These are phyloP conservation scores for Formica selysi DNA, from an alignment of 1,140 invertebrate genomes.

Conservation along the genomic window DNA sequence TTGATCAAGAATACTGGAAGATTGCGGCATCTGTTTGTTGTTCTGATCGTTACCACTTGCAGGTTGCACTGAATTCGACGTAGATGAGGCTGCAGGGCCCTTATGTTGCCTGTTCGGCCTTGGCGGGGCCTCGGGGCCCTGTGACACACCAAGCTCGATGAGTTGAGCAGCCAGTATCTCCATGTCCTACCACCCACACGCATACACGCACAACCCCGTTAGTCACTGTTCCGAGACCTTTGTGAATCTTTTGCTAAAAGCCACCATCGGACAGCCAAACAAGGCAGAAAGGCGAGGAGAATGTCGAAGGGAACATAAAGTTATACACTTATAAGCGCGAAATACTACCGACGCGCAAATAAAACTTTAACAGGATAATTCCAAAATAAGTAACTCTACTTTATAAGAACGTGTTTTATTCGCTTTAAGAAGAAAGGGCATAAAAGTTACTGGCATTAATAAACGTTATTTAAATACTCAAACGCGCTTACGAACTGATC, in stretches of 20 bases:
- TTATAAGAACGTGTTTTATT: constrained; percentile 4
- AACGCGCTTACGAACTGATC: neutral
- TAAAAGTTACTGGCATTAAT: neutral
- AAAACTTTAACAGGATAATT: constrained; percentile 30
- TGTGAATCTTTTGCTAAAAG: constrained; percentile 68
- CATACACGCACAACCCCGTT: constrained; percentile 83
- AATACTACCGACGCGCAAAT: constrained; percentile 8
- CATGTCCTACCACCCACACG: constrained; percentile 91
- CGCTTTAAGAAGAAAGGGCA: neutral
- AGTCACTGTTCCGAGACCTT: constrained; percentile 80
- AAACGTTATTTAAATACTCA: neutral
- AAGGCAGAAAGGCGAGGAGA: constrained; percentile 63
- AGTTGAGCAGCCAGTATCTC: constrained; percentile 97
- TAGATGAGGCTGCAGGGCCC: constrained; percentile 78
- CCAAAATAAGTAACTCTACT: neutral
- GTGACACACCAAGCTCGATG: constrained; percentile 94
- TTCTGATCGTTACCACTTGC: constrained; percentile 82
- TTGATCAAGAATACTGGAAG: constrained; percentile 84
- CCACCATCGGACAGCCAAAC: constrained; percentile 68
- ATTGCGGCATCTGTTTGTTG: constrained; percentile 84
- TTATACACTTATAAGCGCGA: constrained; percentile 45
- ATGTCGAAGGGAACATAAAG: constrained; percentile 29
- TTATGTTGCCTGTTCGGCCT: constrained; percentile 86
- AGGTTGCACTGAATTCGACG: constrained; percentile 80
- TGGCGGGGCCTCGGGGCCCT: constrained; percentile 88